These are phyloP conservation scores for Sylvia borin DNA, from an alignment of 2,797 vertebrate species.

Conservation along the genomic window DNA sequence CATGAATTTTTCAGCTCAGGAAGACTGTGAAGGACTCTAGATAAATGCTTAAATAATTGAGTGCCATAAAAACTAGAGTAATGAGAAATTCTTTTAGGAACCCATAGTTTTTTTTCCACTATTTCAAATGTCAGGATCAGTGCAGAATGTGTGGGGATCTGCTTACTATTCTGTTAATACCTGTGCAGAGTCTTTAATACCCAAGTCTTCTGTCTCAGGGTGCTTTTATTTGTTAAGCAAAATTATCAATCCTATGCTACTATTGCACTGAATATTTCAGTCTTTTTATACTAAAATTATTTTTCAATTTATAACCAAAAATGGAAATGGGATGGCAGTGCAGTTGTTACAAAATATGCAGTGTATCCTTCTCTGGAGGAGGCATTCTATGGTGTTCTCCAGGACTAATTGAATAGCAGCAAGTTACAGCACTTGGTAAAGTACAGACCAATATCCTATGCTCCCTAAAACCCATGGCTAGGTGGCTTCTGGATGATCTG, in stretches of 20 bases:
- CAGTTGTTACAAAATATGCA: background rate
- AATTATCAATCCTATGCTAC: background rate
- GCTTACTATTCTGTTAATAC: background rate
- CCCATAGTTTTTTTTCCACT: background rate
- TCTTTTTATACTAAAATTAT: background rate
- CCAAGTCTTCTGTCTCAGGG: background rate
- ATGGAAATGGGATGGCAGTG: background rate
- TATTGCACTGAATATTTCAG: background rate
- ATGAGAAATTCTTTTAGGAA: background rate
- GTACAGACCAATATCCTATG: background rate
- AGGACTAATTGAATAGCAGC: background rate
- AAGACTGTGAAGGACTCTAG: background rate
- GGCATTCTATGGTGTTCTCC: background rate
- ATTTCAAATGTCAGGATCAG: background rate
- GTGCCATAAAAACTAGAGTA: background rate
- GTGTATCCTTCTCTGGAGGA: background rate
- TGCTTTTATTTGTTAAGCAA: background rate
- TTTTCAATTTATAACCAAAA: background rate
- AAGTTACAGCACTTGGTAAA: background rate
- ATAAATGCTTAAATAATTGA: background rate
- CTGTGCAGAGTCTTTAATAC: background rate
- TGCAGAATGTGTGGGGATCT: background rate
- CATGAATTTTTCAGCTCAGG: background rate
- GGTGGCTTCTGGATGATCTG: background rate
- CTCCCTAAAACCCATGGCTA: accelerated